Evolutionary conservation across 2,888 invertebrate species (phyloP).

Genomic region (Loripinus fragilis): DNA sequence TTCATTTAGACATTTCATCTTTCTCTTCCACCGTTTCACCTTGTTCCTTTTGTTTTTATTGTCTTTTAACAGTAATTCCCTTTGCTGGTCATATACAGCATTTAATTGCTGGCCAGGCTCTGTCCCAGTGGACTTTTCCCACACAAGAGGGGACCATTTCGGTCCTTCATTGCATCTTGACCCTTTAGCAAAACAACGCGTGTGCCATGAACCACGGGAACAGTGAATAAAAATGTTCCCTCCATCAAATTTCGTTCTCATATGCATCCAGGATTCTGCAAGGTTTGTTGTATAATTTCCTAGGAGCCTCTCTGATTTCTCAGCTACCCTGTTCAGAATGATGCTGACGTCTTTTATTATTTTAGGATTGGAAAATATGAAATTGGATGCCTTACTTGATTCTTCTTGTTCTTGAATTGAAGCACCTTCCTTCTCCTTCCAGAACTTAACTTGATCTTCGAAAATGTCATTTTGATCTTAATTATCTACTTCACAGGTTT

Average conservation of each 20-base stretch:
- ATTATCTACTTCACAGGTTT: too few species aligned
- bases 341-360: slow-evolving; percentile 33
- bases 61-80: not conserved
- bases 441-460: slow-evolving; percentile 12
- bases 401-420: slow-evolving; percentile 36
- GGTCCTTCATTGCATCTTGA: slow-evolving; percentile 18
- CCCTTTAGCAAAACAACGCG: slow-evolving; percentile 28
- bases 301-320: slow-evolving; percentile 23
- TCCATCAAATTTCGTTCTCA: slow-evolving; percentile 32
- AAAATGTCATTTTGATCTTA: slow-evolving; percentile 4
- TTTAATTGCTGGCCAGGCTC: not conserved
- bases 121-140: not conserved
- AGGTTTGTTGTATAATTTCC: slow-evolving; percentile 32
- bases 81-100: not conserved
- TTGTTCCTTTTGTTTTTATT: not conserved
- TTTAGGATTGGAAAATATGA: not conserved
- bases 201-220: slow-evolving; percentile 17
- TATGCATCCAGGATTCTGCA: slow-evolving; percentile 31
- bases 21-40: slow-evolving; percentile 2
- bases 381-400: not conserved
- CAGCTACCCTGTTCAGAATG: slow-evolving; percentile 28
- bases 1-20: not conserved
- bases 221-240: slow-evolving; percentile 28
- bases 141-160: slow-evolving; percentile 28
- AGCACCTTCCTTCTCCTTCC: slow-evolving; percentile 34